These are phyloP conservation scores for Papilio glaucus DNA, from an alignment of 1,140 invertebrate species.

Conservation along the genomic window DNA sequence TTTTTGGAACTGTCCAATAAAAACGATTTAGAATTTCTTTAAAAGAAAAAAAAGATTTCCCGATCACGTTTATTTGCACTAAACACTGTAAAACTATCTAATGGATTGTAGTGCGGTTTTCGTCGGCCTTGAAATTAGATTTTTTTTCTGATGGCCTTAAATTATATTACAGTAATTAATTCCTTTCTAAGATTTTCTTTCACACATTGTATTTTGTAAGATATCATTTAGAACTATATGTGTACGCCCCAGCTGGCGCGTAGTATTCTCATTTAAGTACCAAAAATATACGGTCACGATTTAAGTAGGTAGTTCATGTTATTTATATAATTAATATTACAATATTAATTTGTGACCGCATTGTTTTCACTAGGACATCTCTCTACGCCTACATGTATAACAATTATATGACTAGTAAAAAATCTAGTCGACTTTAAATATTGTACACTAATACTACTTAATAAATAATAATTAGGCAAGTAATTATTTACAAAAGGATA, in stretches of 20 bases:
- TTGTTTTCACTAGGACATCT: conserved; percentile 28
- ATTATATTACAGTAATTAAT: no score
- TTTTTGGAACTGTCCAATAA: background rate
- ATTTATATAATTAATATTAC: conserved; percentile 39
- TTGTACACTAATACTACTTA: conserved; percentile 53
- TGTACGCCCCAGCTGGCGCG: no score
- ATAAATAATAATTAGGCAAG: conserved; percentile 75
- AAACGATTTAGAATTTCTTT: background rate
- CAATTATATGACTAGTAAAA: conserved; percentile 75
- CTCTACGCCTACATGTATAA: conserved; percentile 26
- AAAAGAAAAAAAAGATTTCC: background rate
- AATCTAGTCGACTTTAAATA: conserved; percentile 72
- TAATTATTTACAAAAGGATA: conserved; percentile 75
- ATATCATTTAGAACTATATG: no score
- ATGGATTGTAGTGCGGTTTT: no score
- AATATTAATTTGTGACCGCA: conserved; percentile 44
- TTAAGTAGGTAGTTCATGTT: conserved; percentile 35
- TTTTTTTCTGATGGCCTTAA: no score
- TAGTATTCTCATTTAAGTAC: conserved; percentile 25
- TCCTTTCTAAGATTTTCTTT: no score
- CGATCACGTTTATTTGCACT: no score
- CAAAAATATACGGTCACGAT: conserved; percentile 13
- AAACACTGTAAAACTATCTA: no score
- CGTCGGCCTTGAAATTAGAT: no score
- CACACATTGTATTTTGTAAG: no score